These are phyloP conservation scores for Xiphophorus birchmanni DNA, from an alignment of 2,797 vertebrate species.

Conservation along the genomic window DNA sequence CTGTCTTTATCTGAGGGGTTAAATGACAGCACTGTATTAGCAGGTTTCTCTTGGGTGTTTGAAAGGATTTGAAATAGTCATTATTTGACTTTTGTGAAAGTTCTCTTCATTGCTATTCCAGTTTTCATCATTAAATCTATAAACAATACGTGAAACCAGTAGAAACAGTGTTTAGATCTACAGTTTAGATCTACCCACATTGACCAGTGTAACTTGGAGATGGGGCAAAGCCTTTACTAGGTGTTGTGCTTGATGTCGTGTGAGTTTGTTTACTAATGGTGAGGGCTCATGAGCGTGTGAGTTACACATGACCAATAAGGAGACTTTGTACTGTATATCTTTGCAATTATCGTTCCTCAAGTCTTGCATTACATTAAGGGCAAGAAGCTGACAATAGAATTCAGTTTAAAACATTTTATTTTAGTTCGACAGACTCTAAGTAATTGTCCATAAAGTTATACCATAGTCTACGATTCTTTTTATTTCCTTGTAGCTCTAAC, in stretches of 20 bases:
- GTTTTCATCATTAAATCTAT: constrained; percentile 20
- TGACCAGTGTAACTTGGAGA: constrained; percentile 48
- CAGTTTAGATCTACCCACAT: constrained; percentile 20
- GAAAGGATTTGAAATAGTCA: constrained; percentile 24
- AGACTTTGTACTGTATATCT: constrained; percentile 66
- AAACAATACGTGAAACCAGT: constrained; percentile 14
- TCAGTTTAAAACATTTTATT: constrained; percentile 61
- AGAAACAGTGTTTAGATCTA: constrained; percentile 23
- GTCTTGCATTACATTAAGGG: constrained; percentile 59
- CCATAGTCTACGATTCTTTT: constrained; percentile 14
- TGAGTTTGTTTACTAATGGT: constrained; percentile 62
- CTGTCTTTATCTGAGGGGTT: constrained; percentile 23
- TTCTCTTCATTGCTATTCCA: constrained; percentile 11
- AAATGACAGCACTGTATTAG: constrained; percentile 19
- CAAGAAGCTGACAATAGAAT: constrained; percentile 64
- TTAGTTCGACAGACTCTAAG: constrained; percentile 14
- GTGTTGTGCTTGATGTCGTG: constrained; percentile 58
- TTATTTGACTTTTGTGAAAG: constrained; percentile 34
- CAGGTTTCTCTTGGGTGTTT: constrained; percentile 17
- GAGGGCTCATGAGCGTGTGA: constrained; percentile 44
- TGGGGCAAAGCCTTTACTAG: constrained; percentile 49
- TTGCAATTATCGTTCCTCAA: constrained; percentile 62
- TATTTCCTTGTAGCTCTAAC: constrained; percentile 14
- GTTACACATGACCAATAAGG: constrained; percentile 34
- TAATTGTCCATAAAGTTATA: constrained; percentile 21